A percentile compares a stretch with the other conserved stretches of the same genome.
These are phyloP conservation scores for Chlamydotis undulata DNA, from an alignment of 2,113 vertebrate genomes.

Conservation along the genomic window DNA sequence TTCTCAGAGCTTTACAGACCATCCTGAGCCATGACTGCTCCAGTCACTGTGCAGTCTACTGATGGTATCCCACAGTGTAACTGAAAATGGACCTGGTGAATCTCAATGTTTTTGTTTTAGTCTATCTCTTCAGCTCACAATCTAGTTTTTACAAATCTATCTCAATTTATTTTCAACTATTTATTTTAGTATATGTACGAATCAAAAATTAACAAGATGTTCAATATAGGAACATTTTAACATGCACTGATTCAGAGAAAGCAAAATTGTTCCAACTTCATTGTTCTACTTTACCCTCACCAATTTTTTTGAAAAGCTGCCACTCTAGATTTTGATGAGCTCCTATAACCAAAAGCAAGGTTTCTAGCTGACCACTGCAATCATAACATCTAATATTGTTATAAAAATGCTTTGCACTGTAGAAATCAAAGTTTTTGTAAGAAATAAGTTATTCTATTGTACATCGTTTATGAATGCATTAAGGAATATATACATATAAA, in stretches of 20 bases:
- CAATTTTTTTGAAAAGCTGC: neutral
- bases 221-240: neutral
- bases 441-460: neutral
- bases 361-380: neutral
- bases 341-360: neutral
- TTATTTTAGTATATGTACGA: neutral
- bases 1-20: neutral
- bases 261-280: neutral
- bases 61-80: neutral
- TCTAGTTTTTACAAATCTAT: neutral
- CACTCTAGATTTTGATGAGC: neutral
- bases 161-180: neutral
- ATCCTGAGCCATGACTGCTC: neutral
- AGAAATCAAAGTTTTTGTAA: neutral
- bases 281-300: neutral
- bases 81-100: neutral
- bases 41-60: neutral
- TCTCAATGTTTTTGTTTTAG: neutral
- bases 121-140: neutral
- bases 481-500: neutral
- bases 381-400: neutral
- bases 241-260: neutral
- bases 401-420: neutral
- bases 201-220: neutral
- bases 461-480: neutral